These are phyloP conservation scores for Bujurquina vittata DNA, from an alignment of 2,113 vertebrate species.

Conservation along the genomic window DNA sequence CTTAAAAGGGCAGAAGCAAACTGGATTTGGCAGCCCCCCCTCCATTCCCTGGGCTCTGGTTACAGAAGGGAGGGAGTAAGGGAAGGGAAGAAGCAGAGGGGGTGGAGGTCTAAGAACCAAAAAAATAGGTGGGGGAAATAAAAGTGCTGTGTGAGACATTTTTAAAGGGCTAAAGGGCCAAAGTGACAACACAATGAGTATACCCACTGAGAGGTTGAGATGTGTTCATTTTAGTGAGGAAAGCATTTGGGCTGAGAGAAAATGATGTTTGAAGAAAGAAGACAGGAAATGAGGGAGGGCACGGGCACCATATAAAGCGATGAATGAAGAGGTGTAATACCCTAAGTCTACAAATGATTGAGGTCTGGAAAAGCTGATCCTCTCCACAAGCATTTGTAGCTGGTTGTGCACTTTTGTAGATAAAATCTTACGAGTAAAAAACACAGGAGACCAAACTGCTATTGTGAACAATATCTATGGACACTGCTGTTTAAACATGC, in stretches of 20 bases:
- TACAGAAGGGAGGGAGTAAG: constrained; percentile 69
- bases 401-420: neutral
- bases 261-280: neutral
- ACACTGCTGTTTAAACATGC: neutral
- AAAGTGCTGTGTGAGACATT: constrained; percentile 63
- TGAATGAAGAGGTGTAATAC: constrained; percentile 64
- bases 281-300: constrained; percentile 38
- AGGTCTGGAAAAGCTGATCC: constrained; percentile 38
- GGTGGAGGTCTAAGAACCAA: constrained; percentile 25
- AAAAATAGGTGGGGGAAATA: constrained; percentile 17
- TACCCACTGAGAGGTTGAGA: constrained; percentile 5
- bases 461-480: neutral
- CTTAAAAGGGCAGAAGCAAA: constrained; percentile 87
- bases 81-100: constrained; percentile 22
- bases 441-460: neutral
- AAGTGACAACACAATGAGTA: constrained; percentile 38
- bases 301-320: constrained; percentile 41
- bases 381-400: constrained; percentile 20
- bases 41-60: constrained; percentile 80
- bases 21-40: constrained; percentile 78
- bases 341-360: constrained; percentile 38
- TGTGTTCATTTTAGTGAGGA: neutral
- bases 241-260: neutral
- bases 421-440: constrained; percentile 5
- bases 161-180: constrained; percentile 27